A percentile compares a stretch with the other conserved stretches of the same genome.
Conservation (phyloP, 2,113 vertebrate genomes). For the Ranitomeya variabilis region DNA sequence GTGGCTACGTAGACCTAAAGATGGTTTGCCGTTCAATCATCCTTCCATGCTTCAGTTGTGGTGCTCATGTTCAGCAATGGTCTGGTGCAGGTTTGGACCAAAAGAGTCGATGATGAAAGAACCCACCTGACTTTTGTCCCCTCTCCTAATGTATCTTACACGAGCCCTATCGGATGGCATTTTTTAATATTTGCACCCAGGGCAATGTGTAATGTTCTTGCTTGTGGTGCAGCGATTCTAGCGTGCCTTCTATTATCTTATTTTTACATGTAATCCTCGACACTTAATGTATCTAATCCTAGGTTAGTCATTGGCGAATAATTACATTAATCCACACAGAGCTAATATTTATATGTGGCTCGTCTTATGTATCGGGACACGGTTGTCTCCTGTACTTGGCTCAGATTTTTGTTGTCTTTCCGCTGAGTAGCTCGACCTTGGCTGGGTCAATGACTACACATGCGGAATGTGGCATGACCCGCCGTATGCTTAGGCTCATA, state of each 20-base stretch:
- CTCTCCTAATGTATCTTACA: neutral
- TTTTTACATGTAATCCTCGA: neutral
- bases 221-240: neutral
- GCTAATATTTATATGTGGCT: constrained; percentile 19
- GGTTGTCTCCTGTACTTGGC: neutral
- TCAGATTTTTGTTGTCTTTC: neutral
- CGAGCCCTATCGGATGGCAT: neutral
- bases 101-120: neutral
- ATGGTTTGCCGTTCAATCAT: neutral
- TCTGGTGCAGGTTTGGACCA: too few relatives aligned
- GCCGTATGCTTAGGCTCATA: neutral
- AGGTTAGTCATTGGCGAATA: neutral
- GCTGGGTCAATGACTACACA: neutral
- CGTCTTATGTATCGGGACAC: neutral
- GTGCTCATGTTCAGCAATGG: too few relatives aligned
- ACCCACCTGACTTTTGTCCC: neutral
- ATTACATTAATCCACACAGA: constrained; percentile 4
- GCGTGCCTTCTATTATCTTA: neutral
- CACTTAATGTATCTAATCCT: neutral
- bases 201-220: neutral
- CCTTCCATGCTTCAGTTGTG: too few relatives aligned
- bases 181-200: neutral
- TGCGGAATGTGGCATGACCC: neutral
- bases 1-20: neutral
- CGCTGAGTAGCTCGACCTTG: neutral